Evolutionary conservation across 2,113 vertebrate genomes (phyloP).

Genomic region (Megalops atlanticus): DNA sequence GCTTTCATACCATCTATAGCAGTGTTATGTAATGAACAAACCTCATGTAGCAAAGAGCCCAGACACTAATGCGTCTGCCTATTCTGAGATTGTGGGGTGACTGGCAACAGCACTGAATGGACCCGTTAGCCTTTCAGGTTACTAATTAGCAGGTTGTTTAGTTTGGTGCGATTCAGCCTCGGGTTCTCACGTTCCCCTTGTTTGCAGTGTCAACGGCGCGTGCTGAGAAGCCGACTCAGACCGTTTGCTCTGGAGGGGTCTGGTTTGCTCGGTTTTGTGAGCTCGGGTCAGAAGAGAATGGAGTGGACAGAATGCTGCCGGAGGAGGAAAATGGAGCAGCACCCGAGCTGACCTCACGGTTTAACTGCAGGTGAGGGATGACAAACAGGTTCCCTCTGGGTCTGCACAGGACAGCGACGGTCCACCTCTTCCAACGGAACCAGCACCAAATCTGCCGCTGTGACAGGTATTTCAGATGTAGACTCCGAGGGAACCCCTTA

Average conservation of each 20-base stretch:
- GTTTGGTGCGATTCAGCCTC: neutral
- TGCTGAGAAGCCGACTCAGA: too few relatives aligned
- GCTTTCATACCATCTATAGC: neutral
- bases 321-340: neutral
- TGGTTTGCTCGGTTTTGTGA: neutral
- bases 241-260: constrained; percentile 11
- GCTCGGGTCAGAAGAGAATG: neutral
- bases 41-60: neutral
- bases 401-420: too few relatives aligned
- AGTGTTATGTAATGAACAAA: neutral
- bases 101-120: neutral
- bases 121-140: neutral
- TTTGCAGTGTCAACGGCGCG: neutral
- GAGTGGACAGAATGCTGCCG: neutral
- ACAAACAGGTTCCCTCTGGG: too few relatives aligned
- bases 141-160: neutral
- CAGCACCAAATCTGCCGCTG: too few relatives aligned
- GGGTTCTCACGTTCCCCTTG: neutral
- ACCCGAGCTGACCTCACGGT: constrained; percentile 17
- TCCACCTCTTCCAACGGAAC: too few relatives aligned
- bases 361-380: too few relatives aligned
- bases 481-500: too few relatives aligned
- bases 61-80: neutral
- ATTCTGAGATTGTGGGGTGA: neutral
- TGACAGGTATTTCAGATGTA: too few relatives aligned